A percentile compares a stretch with the other conserved stretches of the same genome.
These are phyloP conservation scores for Synanthedon vespiformis DNA, from an alignment of 2,888 invertebrate genomes.

Conservation along the genomic window DNA sequence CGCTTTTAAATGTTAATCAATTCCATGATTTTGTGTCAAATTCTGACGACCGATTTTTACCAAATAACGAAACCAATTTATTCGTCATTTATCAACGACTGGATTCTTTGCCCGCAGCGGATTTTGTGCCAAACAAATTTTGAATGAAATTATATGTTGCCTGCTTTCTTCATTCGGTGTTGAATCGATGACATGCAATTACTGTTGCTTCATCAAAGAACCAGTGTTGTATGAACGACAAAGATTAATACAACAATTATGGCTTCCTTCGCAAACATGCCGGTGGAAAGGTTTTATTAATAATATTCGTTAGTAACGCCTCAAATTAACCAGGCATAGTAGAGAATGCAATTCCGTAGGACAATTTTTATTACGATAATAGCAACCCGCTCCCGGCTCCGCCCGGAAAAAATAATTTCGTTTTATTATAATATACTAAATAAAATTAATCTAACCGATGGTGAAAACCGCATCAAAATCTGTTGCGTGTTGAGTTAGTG, in stretches of 20 bases:
- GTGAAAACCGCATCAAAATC: too few species aligned
- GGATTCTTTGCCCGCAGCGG: slow-evolving; percentile 29
- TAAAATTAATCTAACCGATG: too few species aligned
- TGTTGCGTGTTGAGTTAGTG: too few species aligned
- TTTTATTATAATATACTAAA: too few species aligned
- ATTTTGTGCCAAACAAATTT: slow-evolving; percentile 32
- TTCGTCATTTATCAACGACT: slow-evolving; percentile 33
- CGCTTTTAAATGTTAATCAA: too few species aligned
- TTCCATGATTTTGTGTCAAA: not conserved
- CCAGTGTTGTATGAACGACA: slow-evolving; percentile 24
- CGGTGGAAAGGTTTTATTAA: not conserved
- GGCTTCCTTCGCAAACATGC: not conserved
- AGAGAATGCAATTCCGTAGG: too few species aligned
- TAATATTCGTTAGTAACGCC: not conserved
- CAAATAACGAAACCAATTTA: slow-evolving; percentile 20
- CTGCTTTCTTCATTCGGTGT: slow-evolving; percentile 39
- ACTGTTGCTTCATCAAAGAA: slow-evolving; percentile 33
- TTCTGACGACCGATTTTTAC: not conserved
- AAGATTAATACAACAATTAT: slow-evolving; percentile 35
- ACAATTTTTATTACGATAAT: too few species aligned
- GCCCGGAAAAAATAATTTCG: too few species aligned
- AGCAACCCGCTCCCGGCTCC: too few species aligned
- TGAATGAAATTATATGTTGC: slow-evolving; percentile 49
- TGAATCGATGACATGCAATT: slow-evolving; percentile 47
- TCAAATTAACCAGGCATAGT: not conserved